phyloP scores from a whole-genome alignment of 2,113 vertebrate genomes.

The Oncorhynchus tshawytscha region DNA sequence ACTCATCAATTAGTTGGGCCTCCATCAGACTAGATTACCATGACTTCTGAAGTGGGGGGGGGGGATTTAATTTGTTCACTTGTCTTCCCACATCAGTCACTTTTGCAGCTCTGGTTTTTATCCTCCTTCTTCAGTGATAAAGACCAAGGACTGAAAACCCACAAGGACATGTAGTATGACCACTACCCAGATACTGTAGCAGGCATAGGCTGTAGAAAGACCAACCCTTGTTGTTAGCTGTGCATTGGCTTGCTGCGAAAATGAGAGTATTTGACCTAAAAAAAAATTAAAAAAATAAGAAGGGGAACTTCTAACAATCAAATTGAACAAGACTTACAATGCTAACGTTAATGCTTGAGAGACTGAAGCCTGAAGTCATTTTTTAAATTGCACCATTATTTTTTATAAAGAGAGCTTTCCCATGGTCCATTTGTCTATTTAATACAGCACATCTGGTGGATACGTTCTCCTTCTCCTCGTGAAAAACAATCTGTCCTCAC shows the following conservation, averaged over 20 bases:
- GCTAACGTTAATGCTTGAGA: conserved; percentile 16
- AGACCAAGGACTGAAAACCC: not conserved
- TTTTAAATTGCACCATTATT: conserved; percentile 47
- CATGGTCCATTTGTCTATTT: conserved; percentile 50
- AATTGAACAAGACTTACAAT: conserved; percentile 30
- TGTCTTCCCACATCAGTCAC: not conserved
- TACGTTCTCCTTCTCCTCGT: conserved; percentile 44
- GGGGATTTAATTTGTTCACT: not conserved
- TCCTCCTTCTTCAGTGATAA: not conserved
- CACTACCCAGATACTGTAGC: not conserved
- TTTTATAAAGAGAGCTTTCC: conserved; percentile 44
- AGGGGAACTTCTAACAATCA: conserved; percentile 8
- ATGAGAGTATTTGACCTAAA: conserved; percentile 7
- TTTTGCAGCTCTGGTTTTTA: not conserved
- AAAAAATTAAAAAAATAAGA: no score
- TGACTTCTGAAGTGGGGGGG: not conserved
- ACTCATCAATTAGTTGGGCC: no score
- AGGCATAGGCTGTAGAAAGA: not conserved
- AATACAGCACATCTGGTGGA: conserved; percentile 59
- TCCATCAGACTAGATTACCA: not conserved
- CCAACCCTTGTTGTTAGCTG: not conserved
- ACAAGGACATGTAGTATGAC: not conserved
- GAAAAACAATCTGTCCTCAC: conserved; percentile 53
- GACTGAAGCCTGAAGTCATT: conserved; percentile 34
- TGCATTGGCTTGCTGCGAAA: not conserved